Conservation (phyloP, 2,113 vertebrate genomes). For the Pycnonotus jocosus region DNA sequence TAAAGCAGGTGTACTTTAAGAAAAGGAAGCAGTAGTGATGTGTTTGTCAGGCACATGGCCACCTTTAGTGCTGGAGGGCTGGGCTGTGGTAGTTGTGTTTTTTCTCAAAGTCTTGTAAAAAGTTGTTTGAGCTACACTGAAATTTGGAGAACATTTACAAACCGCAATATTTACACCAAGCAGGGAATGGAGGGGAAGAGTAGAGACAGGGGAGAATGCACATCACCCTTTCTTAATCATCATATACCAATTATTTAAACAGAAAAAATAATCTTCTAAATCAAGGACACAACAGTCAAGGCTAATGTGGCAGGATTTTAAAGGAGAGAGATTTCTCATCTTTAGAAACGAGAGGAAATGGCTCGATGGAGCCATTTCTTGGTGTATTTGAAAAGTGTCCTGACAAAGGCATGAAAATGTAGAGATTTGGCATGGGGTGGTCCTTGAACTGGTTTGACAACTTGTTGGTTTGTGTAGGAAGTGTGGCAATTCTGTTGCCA, state of each 20-base stretch:
- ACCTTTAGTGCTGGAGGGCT: background rate
- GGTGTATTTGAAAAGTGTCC: background rate
- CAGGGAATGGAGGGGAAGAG: background rate
- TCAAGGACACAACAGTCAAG: background rate
- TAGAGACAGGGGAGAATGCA: background rate
- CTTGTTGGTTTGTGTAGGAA: background rate
- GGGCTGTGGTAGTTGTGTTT: background rate
- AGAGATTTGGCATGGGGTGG: background rate
- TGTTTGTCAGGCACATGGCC: background rate
- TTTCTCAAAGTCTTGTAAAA: background rate
- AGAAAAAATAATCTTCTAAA: background rate
- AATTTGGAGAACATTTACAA: background rate
- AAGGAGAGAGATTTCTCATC: background rate
- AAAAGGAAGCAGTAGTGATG: background rate
- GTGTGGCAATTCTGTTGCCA: background rate
- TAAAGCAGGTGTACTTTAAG: fast-evolving
- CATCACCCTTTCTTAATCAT: background rate
- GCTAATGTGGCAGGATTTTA: background rate
- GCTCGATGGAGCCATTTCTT: background rate
- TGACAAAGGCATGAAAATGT: background rate
- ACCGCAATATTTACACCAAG: background rate
- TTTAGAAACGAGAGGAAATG: background rate
- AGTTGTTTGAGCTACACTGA: background rate
- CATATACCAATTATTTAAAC: background rate
- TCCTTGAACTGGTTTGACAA: background rate